Evolutionary conservation across 2,797 vertebrate genomes (phyloP), one percentile per base, ranked within the genome.

Genomic region (Tapera naevia): DNA sequence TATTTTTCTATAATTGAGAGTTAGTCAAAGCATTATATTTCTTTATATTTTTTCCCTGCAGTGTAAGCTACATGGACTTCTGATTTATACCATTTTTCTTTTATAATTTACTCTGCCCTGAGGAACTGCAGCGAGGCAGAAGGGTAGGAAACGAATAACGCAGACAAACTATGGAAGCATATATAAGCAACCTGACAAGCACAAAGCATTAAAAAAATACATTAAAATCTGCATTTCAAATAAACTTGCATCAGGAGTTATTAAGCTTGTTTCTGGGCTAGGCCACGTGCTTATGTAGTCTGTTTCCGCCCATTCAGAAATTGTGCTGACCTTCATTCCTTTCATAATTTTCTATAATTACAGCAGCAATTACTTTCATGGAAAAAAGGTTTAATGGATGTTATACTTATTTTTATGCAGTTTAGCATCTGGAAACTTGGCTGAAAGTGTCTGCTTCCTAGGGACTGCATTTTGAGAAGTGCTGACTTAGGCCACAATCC

Each of bases 1-100:
- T 91, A 91, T 88, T 65, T 96, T 95, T 91, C 85, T 93, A 30
- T 94, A 89, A 88, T 53, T 89, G 73, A 83, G 79, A 93, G 61
- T 73, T 81, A 69, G 45, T 65, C 88, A 91, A 48, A 78, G 28
- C 17, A 39, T 85, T 87, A 48, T 60, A 15, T 70, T 82, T 73
- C 53, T 88, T 62, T 71, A 13, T 73, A 16, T 57, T 33, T 92
- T 54, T 66, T 19, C 1, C 25, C n/a, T 4, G 5, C 41, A 30
- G 7, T 60, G 35, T 64, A 85, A 62, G 85, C 50, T 86, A 58
- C 39, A 78, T 85, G 41, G 72, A 91, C 35, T 25, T 62, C 60
- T 76, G 64, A 85, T 87, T 87, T 87, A 32, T 71, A 70, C 32
- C 1, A 9, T 80, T 93, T 92, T 91, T 56, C 39, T 89, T 70